Evolutionary conservation across 2,888 invertebrate genomes (phyloP).

Genomic region (Chouioia cunea): DNA sequence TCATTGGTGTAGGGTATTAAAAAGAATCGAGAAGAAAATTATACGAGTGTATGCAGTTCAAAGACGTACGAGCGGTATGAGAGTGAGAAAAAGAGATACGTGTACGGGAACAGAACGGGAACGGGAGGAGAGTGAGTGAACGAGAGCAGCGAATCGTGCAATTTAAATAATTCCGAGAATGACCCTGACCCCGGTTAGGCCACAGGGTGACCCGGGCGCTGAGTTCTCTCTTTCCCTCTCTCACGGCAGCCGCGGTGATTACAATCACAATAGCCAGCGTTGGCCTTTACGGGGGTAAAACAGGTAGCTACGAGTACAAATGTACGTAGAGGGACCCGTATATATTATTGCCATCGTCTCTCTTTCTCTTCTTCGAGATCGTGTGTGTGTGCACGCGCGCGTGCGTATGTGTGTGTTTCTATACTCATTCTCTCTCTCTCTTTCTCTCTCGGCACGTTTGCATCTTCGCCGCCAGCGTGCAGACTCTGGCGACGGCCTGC

Average conservation of each 20-base stretch:
- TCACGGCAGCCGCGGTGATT: constrained; percentile 52
- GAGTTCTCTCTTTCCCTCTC: constrained; percentile 4
- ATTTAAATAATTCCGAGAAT: constrained; percentile 60
- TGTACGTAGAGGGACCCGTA: constrained; percentile 52
- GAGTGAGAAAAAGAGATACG: constrained; percentile 10
- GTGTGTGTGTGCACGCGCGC: constrained; percentile 4
- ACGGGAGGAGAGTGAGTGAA: constrained; percentile 12
- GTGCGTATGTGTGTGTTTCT: not conserved
- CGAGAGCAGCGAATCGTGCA: constrained; percentile 51
- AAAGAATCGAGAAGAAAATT: constrained; percentile 31
- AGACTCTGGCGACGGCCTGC: constrained; percentile 1
- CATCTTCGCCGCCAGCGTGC: constrained; percentile 10
- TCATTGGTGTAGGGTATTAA: constrained; percentile 26
- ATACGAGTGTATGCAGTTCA: constrained; percentile 27
- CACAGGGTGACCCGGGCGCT: constrained; percentile 53
- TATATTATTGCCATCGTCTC: constrained; percentile 50
- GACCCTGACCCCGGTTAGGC: constrained; percentile 59
- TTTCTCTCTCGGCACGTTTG: constrained; percentile 1
- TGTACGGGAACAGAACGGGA: not conserved
- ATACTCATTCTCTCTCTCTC: constrained; percentile 5
- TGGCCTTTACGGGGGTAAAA: constrained; percentile 54
- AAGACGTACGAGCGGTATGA: not conserved
- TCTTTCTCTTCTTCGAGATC: constrained; percentile 21
- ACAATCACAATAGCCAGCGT: constrained; percentile 58
- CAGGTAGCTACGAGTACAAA: constrained; percentile 57